Percentiles rank a stretch among this genome's conserved stretches.
phyloP scores from a whole-genome alignment of 2,888 invertebrate species.

The Cordylochernes scorpioides region DNA sequence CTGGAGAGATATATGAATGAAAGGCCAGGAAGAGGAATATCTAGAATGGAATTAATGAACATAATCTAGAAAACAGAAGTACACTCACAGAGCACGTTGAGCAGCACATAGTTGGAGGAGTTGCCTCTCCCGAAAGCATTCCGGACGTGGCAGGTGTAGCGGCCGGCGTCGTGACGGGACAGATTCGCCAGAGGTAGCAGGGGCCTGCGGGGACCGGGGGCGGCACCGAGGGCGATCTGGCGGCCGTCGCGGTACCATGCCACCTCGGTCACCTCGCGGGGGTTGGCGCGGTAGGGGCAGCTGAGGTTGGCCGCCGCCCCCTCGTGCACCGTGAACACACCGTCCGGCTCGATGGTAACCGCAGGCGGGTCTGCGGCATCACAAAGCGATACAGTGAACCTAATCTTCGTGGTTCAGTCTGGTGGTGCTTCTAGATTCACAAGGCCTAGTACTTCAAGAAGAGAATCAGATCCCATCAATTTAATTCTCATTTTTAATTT shows the following conservation, averaged over 20 bases:
- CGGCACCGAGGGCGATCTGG: conserved; percentile 28
- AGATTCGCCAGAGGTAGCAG: conserved; percentile 48
- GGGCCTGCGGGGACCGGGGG: conserved; percentile 35
- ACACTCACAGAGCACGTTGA: conserved; percentile 55
- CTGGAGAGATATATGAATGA: not conserved
- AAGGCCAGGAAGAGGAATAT: not conserved
- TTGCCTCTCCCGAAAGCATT: conserved; percentile 49
- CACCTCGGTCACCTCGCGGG: conserved; percentile 42
- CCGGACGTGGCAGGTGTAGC: conserved; percentile 49
- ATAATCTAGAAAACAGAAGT: no score
- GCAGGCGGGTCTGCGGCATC: conserved; percentile 53
- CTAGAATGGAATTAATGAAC: no score
- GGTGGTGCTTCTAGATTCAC: no score
- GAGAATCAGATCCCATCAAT: no score
- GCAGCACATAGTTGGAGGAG: conserved; percentile 41
- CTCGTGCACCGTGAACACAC: conserved; percentile 49
- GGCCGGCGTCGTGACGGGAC: conserved; percentile 47
- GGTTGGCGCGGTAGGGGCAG: conserved; percentile 63
- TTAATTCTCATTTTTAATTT: no score
- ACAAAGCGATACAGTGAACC: no score
- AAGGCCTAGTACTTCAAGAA: no score
- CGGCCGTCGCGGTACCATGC: conserved; percentile 32
- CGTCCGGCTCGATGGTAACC: conserved; percentile 38
- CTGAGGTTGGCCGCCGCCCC: conserved; percentile 41
- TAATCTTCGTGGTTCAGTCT: no score